Evolutionary conservation across 2,888 invertebrate species (phyloP), one percentile per base, ranked within the genome.

Genomic region (Pyrgus malvae): DNA sequence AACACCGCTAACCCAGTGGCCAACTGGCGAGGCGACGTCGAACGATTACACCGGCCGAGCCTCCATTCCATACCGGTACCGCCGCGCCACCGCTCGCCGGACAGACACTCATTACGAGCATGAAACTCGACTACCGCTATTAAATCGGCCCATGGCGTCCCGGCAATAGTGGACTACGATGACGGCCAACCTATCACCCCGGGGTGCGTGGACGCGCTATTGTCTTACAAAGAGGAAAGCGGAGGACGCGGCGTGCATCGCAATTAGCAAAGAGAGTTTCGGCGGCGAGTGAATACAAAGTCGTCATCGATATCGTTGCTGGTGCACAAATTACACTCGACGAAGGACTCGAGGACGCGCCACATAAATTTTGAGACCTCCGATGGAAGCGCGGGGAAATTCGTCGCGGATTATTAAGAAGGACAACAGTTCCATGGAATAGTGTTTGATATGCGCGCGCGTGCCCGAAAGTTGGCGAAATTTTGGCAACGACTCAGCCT

Each of bases 1-100:
- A 84, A 77, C 83, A 78, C 83, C 78, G 86, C 78, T 90, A 88
- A 89, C 90, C 89, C 81, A 89, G 86, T 90, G 87, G 88, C 88
- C 89, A 87, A 90, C 86, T 89, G 80, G 74, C 84, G 77, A 79
- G 74, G 68, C 81, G 72, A 75, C 80, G 74, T 78, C 82, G 78
- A 72, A 66, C 80, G 81, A 80, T 78, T 81, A 82, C 77, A 73
- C 70, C 73, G 76, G 70, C 64, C 77, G 69, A 72, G 80, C 71
- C 82, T 74, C 76, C 89, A 88, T 84, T 87, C 86, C 73, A 76
- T 74, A 81, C 82, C 83, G 78, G 85, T 78, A 80, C 68, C 72
- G 78, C 78, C 65, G 74, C 71, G 78, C 73, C 72, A 71, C 37
- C 82, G 78, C 81, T 69, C 83, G 84, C 68, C 72, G 70, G 70